These are phyloP conservation scores for Schlechtendalia chinensis DNA, from an alignment of 1,140 invertebrate species.

Conservation along the genomic window DNA sequence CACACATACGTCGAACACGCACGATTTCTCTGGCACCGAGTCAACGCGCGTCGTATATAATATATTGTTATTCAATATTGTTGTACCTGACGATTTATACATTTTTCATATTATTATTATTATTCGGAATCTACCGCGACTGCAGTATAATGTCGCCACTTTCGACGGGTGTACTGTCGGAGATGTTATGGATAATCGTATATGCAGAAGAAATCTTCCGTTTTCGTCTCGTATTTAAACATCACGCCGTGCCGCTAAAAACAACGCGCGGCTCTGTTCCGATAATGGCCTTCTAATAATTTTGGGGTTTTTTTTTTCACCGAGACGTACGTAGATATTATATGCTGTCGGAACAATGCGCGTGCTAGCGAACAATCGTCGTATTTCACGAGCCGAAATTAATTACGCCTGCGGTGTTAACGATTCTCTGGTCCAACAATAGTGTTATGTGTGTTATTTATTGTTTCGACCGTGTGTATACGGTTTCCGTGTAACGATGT, in stretches of 20 bases:
- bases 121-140: no score
- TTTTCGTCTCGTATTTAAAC: background rate
- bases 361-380: background rate
- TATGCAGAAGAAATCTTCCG: background rate
- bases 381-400: background rate
- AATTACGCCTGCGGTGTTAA: background rate
- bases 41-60: no score
- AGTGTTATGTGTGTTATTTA: no score
- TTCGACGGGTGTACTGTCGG: background rate
- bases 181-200: background rate
- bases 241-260: background rate
- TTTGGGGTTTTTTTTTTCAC: no score
- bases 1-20: background rate
- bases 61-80: background rate
- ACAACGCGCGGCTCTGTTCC: background rate
- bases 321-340: no score
- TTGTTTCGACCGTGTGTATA: background rate
- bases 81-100: background rate
- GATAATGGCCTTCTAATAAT: background rate
- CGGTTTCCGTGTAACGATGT: background rate
- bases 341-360: background rate
- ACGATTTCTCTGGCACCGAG: slow-evolving; percentile 24
- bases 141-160: background rate
- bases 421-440: background rate
- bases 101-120: no score